phyloP scores from a whole-genome alignment of 2,888 invertebrate species.

The Unio delphinus region DNA sequence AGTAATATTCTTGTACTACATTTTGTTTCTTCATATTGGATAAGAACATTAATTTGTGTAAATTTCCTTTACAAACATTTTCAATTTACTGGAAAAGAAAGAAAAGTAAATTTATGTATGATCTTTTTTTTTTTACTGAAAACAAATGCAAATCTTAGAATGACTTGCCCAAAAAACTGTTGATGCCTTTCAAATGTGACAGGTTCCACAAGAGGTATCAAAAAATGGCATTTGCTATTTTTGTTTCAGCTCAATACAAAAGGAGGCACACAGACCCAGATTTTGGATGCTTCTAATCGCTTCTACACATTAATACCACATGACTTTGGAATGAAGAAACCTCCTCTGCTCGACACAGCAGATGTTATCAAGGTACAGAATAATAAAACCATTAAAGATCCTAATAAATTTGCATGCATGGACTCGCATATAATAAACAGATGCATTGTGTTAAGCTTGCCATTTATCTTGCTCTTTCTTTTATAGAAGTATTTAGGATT shows the following conservation, averaged over 20 bases:
- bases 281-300: slow-evolving; percentile 90
- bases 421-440: not conserved
- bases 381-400: not conserved
- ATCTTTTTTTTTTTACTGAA: not conserved
- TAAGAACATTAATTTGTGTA: no score
- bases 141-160: no score
- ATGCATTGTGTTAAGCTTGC: no score
- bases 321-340: slow-evolving; percentile 88
- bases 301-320: slow-evolving; percentile 98
- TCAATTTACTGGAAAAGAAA: not conserved
- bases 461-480: no score
- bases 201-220: not conserved
- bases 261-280: slow-evolving; percentile 71
- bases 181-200: no score
- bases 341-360: slow-evolving; percentile 84
- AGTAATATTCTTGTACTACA: no score
- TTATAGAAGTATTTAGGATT: not conserved
- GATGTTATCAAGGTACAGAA: slow-evolving; percentile 78
- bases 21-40: no score
- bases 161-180: no score
- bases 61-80: no score
- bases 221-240: not conserved
- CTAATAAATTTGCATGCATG: not conserved
- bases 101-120: slow-evolving; percentile 1
- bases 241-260: slow-evolving; percentile 60